Evolutionary conservation across 2,888 invertebrate genomes (phyloP).

Genomic region (Tillus elongatus): DNA sequence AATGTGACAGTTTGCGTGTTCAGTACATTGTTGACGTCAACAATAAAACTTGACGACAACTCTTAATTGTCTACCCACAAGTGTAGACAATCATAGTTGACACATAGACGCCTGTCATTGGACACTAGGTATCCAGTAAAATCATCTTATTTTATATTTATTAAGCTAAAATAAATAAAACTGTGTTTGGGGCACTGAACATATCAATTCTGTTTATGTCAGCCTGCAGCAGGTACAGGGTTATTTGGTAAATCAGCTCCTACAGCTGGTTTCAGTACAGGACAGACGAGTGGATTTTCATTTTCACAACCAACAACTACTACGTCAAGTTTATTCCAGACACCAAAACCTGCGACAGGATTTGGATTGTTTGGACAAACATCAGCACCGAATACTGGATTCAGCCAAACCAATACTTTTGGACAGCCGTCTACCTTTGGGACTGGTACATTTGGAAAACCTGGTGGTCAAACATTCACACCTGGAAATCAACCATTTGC

Average conservation of each 20-base stretch:
- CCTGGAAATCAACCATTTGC: neutral
- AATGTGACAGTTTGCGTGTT: too few species aligned
- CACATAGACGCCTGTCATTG: too few species aligned
- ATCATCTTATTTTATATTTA: too few species aligned
- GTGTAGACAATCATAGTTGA: too few species aligned
- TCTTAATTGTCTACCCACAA: too few species aligned
- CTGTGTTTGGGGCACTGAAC: too few species aligned
- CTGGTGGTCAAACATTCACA: constrained; percentile 13
- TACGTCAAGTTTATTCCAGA: neutral
- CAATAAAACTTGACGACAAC: too few species aligned
- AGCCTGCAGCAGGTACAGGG: too few species aligned
- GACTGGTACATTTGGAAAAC: constrained; percentile 31
- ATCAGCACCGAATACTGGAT: constrained; percentile 17
- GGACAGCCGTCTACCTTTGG: constrained; percentile 23
- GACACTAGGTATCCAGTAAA: too few species aligned
- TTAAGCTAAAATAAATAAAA: too few species aligned
- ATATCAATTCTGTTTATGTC: too few species aligned
- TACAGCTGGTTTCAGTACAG: constrained; percentile 38
- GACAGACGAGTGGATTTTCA: constrained; percentile 21
- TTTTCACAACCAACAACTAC: neutral
- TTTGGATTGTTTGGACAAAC: constrained; percentile 6
- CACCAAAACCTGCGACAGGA: constrained; percentile 26
- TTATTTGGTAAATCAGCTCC: constrained; percentile 43
- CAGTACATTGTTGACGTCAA: too few species aligned
- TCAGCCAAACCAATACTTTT: constrained; percentile 24